Conservation (phyloP, 2,888 invertebrate genomes). For the Ditula angustiorana region DNA sequence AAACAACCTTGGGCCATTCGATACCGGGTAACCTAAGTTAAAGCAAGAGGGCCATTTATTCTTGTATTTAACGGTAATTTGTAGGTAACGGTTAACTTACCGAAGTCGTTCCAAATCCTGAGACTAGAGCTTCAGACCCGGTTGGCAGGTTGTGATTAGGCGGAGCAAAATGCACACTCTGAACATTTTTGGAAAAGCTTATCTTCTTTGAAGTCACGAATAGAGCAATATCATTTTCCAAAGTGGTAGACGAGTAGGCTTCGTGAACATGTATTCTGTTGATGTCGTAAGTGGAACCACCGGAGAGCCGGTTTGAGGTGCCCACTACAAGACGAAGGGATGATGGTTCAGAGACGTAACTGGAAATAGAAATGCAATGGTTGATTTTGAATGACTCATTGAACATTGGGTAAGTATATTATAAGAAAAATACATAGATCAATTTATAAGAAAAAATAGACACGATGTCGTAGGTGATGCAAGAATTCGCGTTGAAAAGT, state of each 20-base stretch:
- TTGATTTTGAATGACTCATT: no score
- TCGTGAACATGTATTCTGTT: conserved; percentile 60
- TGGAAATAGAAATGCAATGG: conserved; percentile 48
- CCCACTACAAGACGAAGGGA: conserved; percentile 64
- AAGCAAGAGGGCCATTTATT: no score
- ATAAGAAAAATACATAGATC: no score
- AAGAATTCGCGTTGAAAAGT: no score
- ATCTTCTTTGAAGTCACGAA: conserved; percentile 60
- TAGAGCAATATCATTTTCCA: conserved; percentile 73
- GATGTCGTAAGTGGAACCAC: conserved; percentile 65
- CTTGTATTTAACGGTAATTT: no score
- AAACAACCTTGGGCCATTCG: no score
- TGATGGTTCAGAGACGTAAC: conserved; percentile 56
- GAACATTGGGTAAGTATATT: no score
- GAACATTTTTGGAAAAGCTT: conserved; percentile 55
- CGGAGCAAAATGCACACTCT: conserved; percentile 58
- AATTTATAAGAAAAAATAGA: no score
- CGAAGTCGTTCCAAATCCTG: conserved; percentile 72
- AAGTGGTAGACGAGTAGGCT: conserved; percentile 56
- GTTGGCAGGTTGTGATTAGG: conserved; percentile 52
- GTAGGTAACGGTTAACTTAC: no score
- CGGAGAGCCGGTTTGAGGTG: conserved; percentile 60
- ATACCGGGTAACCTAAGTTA: no score
- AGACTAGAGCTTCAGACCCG: conserved; percentile 70
- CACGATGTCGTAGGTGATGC: no score